Conservation (phyloP, 30 jellyfish, hydroid and myxozoan genomes). For the Aurelia aurita region DNA sequence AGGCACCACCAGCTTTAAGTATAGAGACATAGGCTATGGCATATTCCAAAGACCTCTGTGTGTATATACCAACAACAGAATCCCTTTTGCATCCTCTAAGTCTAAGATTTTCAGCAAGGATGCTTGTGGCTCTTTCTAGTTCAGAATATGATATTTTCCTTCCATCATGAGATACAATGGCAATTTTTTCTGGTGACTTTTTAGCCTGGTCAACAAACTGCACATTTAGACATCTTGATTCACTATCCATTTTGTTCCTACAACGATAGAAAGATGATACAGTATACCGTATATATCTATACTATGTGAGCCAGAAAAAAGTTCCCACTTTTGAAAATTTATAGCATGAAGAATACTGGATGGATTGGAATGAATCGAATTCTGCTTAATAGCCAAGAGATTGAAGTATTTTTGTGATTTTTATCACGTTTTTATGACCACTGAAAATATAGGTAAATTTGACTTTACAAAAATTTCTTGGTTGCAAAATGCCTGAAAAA, state of each 20-base stretch:
- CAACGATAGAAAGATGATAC: too few relatives aligned
- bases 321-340: too few relatives aligned
- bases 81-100: conserved; percentile 82
- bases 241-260: conserved; percentile 32
- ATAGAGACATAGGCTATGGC: conserved; percentile 76
- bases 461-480: too few relatives aligned
- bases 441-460: too few relatives aligned
- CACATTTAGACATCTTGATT: conserved; percentile 58
- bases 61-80: conserved; percentile 87
- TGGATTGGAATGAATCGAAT: too few relatives aligned
- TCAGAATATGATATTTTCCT: conserved; percentile 57
- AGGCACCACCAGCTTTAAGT: conserved; percentile 90
- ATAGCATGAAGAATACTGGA: too few relatives aligned
- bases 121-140: conserved; percentile 51
- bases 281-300: too few relatives aligned
- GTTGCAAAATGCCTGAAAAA: too few relatives aligned
- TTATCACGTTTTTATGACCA: too few relatives aligned
- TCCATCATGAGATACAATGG: conserved; percentile 74
- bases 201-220: conserved; percentile 81
- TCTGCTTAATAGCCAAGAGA: too few relatives aligned
- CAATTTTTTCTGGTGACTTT: conserved; percentile 64
- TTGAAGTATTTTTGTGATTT: too few relatives aligned
- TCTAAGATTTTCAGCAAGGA: conserved; percentile 60
- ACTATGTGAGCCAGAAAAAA: too few relatives aligned
- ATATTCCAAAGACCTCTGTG: conserved; percentile 80